Evolutionary conservation across 1,140 invertebrate genomes (phyloP).

Genomic region (Macrotrachela quadricornifera): DNA sequence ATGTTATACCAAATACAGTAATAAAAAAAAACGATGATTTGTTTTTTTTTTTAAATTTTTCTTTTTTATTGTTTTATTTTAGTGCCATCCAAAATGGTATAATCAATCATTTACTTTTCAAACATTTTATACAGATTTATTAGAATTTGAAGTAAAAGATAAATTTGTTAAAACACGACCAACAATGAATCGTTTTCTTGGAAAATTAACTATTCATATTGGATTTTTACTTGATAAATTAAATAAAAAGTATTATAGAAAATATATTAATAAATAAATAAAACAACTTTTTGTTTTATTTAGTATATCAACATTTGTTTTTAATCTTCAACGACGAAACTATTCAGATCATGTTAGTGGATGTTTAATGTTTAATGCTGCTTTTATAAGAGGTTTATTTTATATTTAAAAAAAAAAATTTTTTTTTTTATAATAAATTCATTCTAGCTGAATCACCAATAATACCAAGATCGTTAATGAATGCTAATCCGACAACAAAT

Average conservation of each 20-base stretch:
- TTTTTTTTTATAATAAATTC: no score
- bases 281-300: not conserved
- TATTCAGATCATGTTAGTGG: no score
- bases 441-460: no score
- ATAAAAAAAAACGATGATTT: conserved; percentile 25
- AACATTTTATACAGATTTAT: conserved; percentile 26
- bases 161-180: conserved; percentile 35
- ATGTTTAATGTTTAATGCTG: no score
- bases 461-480: no score
- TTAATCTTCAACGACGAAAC: no score
- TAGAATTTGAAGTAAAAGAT: conserved; percentile 36
- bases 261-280: not conserved
- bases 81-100: conserved; percentile 4
- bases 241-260: not conserved
- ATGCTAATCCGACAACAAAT: no score
- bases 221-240: conserved; percentile 24
- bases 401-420: no score
- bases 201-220: conserved; percentile 28
- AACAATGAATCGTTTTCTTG: conserved; percentile 32
- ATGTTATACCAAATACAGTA: conserved; percentile 27
- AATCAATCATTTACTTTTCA: conserved; percentile 27
- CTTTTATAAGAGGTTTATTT: no score
- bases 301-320: not conserved
- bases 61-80: not conserved
- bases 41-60: no score